Evolutionary conservation across 2,888 invertebrate genomes (phyloP).

Genomic region (Zhengitettix transpicula): DNA sequence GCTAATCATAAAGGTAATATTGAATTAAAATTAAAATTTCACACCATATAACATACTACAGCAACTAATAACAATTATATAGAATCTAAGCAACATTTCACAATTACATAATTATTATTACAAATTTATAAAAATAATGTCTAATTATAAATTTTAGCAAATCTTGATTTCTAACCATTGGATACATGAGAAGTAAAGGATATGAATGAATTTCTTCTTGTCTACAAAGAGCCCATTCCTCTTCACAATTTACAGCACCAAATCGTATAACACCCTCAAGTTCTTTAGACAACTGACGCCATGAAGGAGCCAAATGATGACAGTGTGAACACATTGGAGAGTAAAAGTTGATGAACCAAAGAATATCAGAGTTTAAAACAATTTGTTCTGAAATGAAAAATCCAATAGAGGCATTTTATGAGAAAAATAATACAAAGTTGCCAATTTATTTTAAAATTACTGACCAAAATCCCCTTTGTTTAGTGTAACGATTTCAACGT

Average conservation of each 20-base stretch:
- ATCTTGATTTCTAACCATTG: slow-evolving; percentile 25
- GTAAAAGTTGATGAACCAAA: slow-evolving; percentile 79
- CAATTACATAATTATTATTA: neutral
- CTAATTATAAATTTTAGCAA: neutral
- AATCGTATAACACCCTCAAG: slow-evolving; percentile 64
- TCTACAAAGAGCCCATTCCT: slow-evolving; percentile 62
- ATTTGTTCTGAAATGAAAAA: slow-evolving; percentile 25
- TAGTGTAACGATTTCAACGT: slow-evolving; percentile 62
- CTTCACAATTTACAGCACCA: slow-evolving; percentile 77
- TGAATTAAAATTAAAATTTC: too few relatives aligned
- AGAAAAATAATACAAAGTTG: too few relatives aligned
- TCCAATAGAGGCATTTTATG: too few relatives aligned
- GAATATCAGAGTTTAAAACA: slow-evolving; percentile 41
- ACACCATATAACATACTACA: too few relatives aligned
- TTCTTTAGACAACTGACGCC: slow-evolving; percentile 61
- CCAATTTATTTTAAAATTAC: slow-evolving; percentile 16
- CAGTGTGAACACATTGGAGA: slow-evolving; percentile 76
- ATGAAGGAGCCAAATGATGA: slow-evolving; percentile 63
- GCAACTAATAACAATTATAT: too few relatives aligned
- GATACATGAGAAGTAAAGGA: slow-evolving; percentile 58
- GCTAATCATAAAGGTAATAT: too few relatives aligned
- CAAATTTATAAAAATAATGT: neutral
- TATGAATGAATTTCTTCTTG: slow-evolving; percentile 57
- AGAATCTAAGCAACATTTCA: neutral
- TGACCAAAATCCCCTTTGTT: slow-evolving; percentile 59